Evolutionary conservation across 2,888 invertebrate species (phyloP), one percentile per base, ranked within the genome.

Genomic region (Lepidonotus clava): DNA sequence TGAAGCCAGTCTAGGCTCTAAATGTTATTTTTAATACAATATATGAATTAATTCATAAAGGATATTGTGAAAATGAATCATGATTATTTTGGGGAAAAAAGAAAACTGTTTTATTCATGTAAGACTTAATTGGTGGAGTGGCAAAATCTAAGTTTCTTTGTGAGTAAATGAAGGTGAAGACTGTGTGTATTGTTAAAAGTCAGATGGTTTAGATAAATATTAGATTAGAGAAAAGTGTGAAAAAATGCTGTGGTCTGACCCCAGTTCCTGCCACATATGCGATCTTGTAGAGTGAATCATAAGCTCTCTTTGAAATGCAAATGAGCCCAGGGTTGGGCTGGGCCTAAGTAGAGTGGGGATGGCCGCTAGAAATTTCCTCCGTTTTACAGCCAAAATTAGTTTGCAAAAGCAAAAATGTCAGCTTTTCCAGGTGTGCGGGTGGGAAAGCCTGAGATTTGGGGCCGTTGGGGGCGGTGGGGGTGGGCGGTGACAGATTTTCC

Each of bases 221-320:
- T n/a, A n/a, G n/a, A n/a, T n/a, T n/a, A n/a, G n/a, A n/a, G n/a
- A n/a, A n/a, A n/a, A 5, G 56, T 56, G 8, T 56, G 14, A n/a
- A 56, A 11, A 67, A 34, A 34, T 34, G 11, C 67, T 32, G 67
- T 28, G 34, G 34, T 5, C 67, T 32, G 46, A 18, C 8, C 18
- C 46, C 18, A 46, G 46, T 46, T 28, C 1, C 67, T 32, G 32
- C 67, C 67, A 67, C 67, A 67, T 67, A 67, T 28, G 67, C 67
- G 32, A 67, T 8, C 34, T 34, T 67, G 11, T 5, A 67, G 6
- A 32, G 67, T 67, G 67, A 67, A 67, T 67, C 67, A 67, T 67
- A 67, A n/a, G 32, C 46, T 5, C 24, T 38, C 40, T n/a, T 77
- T 77, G 38, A 77, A 77, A 77, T 77, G 77, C 77, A 77, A 77